Conservation (phyloP, 2,797 vertebrate genomes). For the Hemibagrus guttatus region DNA sequence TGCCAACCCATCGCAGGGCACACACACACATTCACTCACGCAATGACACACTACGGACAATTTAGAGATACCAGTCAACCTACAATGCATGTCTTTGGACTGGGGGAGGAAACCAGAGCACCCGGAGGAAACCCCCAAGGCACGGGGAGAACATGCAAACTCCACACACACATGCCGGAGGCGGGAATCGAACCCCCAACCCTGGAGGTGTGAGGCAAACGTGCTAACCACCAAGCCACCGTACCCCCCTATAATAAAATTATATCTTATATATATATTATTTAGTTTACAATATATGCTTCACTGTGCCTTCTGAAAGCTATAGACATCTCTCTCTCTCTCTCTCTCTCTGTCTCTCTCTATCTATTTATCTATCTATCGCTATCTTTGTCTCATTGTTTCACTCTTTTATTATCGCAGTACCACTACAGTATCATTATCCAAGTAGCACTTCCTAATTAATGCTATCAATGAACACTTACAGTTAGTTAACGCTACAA, state of each 20-base stretch:
- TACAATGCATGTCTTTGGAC: too few species aligned
- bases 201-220: too few species aligned
- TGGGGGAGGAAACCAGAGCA: too few species aligned
- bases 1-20: too few species aligned
- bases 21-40: too few species aligned
- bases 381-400: not conserved
- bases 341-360: not conserved
- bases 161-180: too few species aligned
- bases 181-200: too few species aligned
- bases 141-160: too few species aligned
- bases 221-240: too few species aligned
- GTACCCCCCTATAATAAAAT: not conserved
- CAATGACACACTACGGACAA: too few species aligned
- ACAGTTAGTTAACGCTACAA: conserved; percentile 57
- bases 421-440: conserved; percentile 24
- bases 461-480: conserved; percentile 62
- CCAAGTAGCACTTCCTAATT: conserved; percentile 61
- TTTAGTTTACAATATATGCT: not conserved
- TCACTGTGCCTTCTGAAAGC: not conserved
- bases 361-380: not conserved
- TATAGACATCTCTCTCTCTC: not conserved
- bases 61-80: too few species aligned
- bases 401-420: not conserved
- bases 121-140: too few species aligned
- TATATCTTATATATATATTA: not conserved